Evolutionary conservation across 2,797 vertebrate genomes (phyloP).

Genomic region (Loriculus beryllinus): DNA sequence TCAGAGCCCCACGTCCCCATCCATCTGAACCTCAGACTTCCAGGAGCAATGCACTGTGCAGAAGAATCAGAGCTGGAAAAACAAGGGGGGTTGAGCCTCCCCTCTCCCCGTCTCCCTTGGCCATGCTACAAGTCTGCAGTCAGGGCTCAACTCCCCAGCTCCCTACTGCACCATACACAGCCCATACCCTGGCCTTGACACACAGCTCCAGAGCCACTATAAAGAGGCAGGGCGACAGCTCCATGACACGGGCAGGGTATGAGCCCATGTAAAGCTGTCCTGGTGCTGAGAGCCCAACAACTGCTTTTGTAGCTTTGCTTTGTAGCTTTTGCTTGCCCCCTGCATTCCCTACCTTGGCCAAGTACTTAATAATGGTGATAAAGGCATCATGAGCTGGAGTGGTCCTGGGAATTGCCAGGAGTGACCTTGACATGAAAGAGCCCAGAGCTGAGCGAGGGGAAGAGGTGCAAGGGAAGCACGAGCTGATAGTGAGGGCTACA

Average conservation of each 20-base stretch:
- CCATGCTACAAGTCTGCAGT: not conserved
- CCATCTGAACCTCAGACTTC: not conserved
- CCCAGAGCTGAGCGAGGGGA: not conserved
- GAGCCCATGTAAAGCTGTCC: not conserved
- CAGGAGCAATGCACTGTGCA: accelerated
- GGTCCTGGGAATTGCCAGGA: not conserved
- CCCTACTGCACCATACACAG: not conserved
- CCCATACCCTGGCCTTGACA: not conserved
- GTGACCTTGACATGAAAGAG: not conserved
- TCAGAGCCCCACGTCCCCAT: not conserved
- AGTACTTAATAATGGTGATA: not conserved
- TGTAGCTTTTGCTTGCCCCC: not conserved
- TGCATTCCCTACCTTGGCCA: not conserved
- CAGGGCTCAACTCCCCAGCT: not conserved
- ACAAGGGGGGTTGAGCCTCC: not conserved
- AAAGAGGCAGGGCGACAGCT: accelerated
- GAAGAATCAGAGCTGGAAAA: not conserved
- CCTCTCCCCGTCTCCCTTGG: not conserved
- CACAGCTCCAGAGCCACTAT: not conserved
- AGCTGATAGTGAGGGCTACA: not conserved
- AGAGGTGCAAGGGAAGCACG: not conserved
- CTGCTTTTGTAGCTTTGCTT: not conserved
- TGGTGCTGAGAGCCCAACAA: not conserved
- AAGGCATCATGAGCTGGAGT: not conserved
- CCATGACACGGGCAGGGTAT: not conserved